Percentiles rank a stretch among this genome's conserved stretches.
These are phyloP conservation scores for Mimumesa dahlbomi DNA, from an alignment of 2,888 invertebrate species.

Conservation along the genomic window DNA sequence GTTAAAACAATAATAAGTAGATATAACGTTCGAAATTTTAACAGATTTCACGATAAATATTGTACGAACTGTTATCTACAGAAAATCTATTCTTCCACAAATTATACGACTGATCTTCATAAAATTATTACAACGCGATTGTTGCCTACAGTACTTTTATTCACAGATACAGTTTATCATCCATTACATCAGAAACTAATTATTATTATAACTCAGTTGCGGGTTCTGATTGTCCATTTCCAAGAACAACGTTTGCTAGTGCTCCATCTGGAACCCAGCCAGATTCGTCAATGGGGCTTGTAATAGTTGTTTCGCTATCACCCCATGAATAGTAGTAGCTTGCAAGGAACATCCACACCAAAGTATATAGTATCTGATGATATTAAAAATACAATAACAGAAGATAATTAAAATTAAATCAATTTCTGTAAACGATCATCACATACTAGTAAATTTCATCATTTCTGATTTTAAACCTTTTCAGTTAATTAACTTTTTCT, in stretches of 20 bases:
- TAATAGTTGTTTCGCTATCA: slow-evolving; percentile 51
- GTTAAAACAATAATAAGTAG: no score
- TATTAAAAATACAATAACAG: neutral
- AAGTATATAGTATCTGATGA: slow-evolving; percentile 42
- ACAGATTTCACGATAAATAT: no score
- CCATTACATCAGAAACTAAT: no score
- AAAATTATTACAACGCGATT: no score
- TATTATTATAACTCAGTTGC: no score
- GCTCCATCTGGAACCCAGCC: slow-evolving; percentile 73
- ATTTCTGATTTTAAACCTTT: no score
- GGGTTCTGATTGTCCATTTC: no score
- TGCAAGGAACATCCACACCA: slow-evolving; percentile 61
- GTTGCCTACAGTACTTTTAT: no score
- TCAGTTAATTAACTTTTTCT: no score
- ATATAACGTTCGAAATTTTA: no score
- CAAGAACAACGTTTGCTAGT: slow-evolving; percentile 41
- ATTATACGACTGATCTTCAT: neutral
- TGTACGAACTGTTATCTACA: neutral
- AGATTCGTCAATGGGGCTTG: slow-evolving; percentile 66
- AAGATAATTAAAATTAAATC: neutral
- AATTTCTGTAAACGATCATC: neutral
- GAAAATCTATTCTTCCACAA: neutral
- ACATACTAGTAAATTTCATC: no score
- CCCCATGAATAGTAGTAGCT: slow-evolving; percentile 70
- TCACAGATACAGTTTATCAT: no score